Conservation (phyloP, 2,888 invertebrate genomes). For the Heliconius charithonia region DNA sequence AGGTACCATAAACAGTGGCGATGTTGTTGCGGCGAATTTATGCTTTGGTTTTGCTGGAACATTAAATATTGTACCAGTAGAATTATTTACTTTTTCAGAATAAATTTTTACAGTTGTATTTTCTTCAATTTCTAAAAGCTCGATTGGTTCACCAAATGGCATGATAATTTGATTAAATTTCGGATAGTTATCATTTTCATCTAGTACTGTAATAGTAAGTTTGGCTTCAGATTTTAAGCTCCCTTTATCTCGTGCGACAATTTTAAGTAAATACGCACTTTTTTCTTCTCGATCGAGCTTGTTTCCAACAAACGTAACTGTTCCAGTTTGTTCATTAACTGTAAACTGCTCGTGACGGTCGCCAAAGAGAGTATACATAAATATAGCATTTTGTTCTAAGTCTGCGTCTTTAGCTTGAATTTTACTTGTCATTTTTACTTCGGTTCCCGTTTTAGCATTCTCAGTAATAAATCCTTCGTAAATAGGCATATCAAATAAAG, state of each 20-base stretch:
- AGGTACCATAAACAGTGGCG: slow-evolving; percentile 87
- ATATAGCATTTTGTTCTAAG: slow-evolving; percentile 86
- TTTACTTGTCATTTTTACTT: slow-evolving; percentile 87
- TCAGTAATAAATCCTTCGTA: slow-evolving; percentile 92
- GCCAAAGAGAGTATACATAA: slow-evolving; percentile 88
- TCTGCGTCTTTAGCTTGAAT: slow-evolving; percentile 90
- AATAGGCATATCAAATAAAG: slow-evolving; percentile 87
- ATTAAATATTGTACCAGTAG: slow-evolving; percentile 61
- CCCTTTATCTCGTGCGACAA: slow-evolving; percentile 90
- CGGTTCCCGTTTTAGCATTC: slow-evolving; percentile 88
- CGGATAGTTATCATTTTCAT: slow-evolving; percentile 92
- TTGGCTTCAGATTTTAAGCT: slow-evolving; percentile 89
- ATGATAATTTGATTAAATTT: slow-evolving; percentile 88
- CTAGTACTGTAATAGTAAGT: slow-evolving; percentile 87
- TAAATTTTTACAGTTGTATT: slow-evolving; percentile 77
- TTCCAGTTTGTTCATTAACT: slow-evolving; percentile 86
- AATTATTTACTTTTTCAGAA: slow-evolving; percentile 68
- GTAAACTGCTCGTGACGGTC: slow-evolving; percentile 89
- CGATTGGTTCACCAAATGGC: slow-evolving; percentile 86
- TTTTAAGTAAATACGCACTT: slow-evolving; percentile 86
- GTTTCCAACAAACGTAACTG: slow-evolving; percentile 83
- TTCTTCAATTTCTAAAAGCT: slow-evolving; percentile 86
- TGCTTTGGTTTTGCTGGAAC: slow-evolving; percentile 69
- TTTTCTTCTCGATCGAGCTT: slow-evolving; percentile 90
- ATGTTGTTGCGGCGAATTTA: slow-evolving; percentile 65